A percentile compares a stretch with the other conserved stretches of the same genome.
phyloP scores from a whole-genome alignment of 2,888 invertebrate species.

The Pemphredon lugubris region DNA sequence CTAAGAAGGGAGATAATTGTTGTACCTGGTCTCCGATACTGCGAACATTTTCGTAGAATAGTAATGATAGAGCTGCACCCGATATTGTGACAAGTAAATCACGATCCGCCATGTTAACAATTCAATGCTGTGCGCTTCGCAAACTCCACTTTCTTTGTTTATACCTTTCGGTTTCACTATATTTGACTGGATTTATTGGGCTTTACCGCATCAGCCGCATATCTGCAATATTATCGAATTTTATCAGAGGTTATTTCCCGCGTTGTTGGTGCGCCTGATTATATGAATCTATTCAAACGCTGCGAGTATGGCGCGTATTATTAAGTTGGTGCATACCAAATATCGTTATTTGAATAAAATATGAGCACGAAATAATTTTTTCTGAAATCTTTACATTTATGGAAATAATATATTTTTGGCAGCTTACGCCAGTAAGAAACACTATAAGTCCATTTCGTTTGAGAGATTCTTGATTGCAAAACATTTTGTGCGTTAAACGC shows the following conservation, averaged over 20 bases:
- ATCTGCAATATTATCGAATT: conserved; percentile 16
- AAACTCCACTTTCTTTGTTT: conserved; percentile 20
- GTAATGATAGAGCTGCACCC: conserved; percentile 86
- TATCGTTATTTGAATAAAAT: too few species aligned
- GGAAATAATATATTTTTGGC: too few species aligned
- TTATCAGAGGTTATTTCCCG: neutral
- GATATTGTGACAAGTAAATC: conserved; percentile 79
- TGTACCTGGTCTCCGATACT: conserved; percentile 84
- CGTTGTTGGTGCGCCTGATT: neutral
- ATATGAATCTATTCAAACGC: neutral
- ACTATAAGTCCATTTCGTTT: too few species aligned
- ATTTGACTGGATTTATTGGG: neutral
- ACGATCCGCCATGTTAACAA: conserved; percentile 76
- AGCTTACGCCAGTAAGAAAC: too few species aligned
- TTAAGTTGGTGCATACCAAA: too few species aligned
- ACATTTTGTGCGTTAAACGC: too few species aligned
- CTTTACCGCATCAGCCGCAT: conserved; percentile 1
- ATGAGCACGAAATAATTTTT: too few species aligned
- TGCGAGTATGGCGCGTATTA: too few species aligned
- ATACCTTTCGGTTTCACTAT: neutral
- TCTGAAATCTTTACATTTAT: too few species aligned
- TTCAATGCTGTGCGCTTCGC: conserved; percentile 43
- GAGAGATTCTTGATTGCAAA: too few species aligned
- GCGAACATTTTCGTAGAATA: conserved; percentile 87
- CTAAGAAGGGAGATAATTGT: neutral